Evolutionary conservation across 2,113 vertebrate species (phyloP).

Genomic region (Nettapus auritus): DNA sequence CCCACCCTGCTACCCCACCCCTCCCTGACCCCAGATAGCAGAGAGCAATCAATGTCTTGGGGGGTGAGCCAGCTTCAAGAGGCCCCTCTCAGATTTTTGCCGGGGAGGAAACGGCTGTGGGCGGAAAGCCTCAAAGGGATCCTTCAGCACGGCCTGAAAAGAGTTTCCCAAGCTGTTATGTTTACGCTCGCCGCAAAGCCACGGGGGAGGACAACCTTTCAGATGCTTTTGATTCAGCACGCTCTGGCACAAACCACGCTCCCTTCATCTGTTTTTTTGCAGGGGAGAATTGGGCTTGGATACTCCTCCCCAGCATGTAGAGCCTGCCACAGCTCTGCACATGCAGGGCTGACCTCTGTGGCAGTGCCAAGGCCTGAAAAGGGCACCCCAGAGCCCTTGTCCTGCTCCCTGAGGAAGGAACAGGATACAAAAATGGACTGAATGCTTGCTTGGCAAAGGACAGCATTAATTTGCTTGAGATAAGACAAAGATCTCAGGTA

Average conservation of each 20-base stretch:
- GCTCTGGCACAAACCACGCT: background rate
- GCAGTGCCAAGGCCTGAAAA: background rate
- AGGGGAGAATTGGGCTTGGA: background rate
- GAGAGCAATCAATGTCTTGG: background rate
- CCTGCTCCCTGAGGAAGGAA: background rate
- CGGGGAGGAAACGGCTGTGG: background rate
- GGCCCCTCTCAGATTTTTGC: background rate
- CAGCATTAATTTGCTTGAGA: background rate
- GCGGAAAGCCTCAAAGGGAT: conserved; percentile 23
- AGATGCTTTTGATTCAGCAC: conserved; percentile 19
- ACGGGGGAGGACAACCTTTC: conserved; percentile 3
- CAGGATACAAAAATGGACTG: background rate
- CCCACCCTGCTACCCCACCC: background rate
- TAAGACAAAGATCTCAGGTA: background rate
- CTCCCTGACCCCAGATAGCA: background rate
- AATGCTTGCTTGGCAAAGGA: background rate
- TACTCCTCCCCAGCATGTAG: background rate
- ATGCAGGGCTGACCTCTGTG: background rate
- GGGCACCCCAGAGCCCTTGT: background rate
- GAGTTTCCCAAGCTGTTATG: conserved; percentile 22
- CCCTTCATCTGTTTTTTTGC: background rate
- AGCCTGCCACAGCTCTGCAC: background rate
- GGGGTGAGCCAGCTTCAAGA: background rate
- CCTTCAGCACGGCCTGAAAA: conserved; percentile 3
- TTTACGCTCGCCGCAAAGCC: background rate